Percentiles rank a stretch among this genome's conserved stretches.
These are phyloP conservation scores for Thalassoma bifasciatum DNA, from an alignment of 2,113 vertebrate genomes.

Conservation along the genomic window DNA sequence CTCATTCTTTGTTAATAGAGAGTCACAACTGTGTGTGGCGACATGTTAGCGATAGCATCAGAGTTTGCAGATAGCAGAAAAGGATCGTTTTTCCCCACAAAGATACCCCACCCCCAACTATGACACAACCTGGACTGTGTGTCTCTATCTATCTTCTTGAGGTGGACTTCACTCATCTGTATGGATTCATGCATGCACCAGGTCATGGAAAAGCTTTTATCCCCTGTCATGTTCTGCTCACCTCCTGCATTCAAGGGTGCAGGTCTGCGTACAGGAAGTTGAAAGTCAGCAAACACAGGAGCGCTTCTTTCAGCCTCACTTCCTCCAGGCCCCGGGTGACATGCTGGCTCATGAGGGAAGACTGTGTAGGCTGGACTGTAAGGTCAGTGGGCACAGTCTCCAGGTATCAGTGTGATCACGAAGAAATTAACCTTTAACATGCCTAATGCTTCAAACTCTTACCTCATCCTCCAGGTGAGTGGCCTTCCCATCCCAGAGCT, in stretches of 20 bases:
- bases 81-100: too few relatives aligned
- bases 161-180: too few relatives aligned
- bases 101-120: too few relatives aligned
- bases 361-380: constrained; percentile 94
- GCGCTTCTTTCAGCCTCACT: constrained; percentile 93
- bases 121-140: too few relatives aligned
- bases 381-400: constrained; percentile 82
- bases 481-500: constrained; percentile 94
- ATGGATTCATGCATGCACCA: too few relatives aligned
- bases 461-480: constrained; percentile 86
- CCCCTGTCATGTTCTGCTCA: background rate
- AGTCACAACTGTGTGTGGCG: too few relatives aligned
- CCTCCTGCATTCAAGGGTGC: constrained; percentile 80
- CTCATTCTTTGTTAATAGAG: too few relatives aligned
- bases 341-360: constrained; percentile 92
- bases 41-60: too few relatives aligned
- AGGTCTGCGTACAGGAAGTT: constrained; percentile 87
- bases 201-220: background rate
- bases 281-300: constrained; percentile 91
- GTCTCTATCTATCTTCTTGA: too few relatives aligned
- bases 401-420: background rate
- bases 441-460: background rate
- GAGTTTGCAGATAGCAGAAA: too few relatives aligned
- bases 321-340: constrained; percentile 95
- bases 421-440: background rate